These are phyloP conservation scores for Saccopteryx bilineata DNA, from an alignment of 2,113 vertebrate genomes.

Conservation along the genomic window DNA sequence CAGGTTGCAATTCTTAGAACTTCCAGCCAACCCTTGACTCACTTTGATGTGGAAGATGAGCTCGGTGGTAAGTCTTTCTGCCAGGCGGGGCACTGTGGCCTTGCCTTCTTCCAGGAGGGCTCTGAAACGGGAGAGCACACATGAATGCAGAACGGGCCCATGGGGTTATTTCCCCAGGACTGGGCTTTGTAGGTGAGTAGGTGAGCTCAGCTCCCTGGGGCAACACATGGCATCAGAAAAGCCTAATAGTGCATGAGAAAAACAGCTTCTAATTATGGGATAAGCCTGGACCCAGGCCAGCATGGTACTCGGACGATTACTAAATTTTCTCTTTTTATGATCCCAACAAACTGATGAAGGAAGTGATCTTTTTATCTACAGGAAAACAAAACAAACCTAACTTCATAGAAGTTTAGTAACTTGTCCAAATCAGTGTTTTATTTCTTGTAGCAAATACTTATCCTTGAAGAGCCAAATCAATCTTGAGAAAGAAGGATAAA, in stretches of 20 bases:
- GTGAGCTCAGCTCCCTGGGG: background rate
- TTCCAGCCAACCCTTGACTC: background rate
- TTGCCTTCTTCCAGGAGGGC: conserved; percentile 60
- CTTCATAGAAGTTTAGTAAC: background rate
- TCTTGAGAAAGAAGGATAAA: background rate
- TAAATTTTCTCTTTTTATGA: background rate
- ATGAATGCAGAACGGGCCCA: background rate
- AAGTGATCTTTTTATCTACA: background rate
- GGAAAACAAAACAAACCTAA: background rate
- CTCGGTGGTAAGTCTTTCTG: conserved; percentile 63
- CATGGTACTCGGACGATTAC: accelerated
- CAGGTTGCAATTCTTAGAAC: background rate
- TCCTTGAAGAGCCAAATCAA: background rate
- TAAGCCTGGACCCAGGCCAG: background rate
- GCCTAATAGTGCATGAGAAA: background rate
- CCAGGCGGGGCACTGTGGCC: conserved; percentile 72
- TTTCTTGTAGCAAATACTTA: background rate
- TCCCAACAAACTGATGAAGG: background rate
- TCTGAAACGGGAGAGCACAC: background rate
- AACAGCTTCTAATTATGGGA: background rate
- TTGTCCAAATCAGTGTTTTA: background rate
- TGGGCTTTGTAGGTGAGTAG: background rate
- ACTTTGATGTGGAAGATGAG: conserved; percentile 73
- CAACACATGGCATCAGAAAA: background rate
- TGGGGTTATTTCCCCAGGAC: accelerated